phyloP scores from a whole-genome alignment of 2,113 vertebrate species.

The Amblyopsis rosae region DNA sequence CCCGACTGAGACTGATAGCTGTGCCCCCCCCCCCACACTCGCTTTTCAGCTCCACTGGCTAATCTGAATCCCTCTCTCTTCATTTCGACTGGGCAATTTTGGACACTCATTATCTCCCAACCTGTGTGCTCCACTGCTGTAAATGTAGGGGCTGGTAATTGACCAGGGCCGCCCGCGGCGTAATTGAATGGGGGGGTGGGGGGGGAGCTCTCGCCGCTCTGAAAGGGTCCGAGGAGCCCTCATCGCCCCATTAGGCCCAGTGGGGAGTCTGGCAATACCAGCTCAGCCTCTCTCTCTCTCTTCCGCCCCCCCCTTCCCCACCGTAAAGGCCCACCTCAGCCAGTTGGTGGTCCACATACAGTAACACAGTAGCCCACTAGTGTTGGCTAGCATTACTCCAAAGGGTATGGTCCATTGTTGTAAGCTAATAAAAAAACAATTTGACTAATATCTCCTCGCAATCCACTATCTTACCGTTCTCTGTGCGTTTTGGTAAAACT shows the following conservation, averaged over 20 bases:
- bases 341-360: conserved; percentile 2
- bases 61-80: conserved; percentile 70
- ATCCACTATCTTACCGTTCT: no score
- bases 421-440: no score
- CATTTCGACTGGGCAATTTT: conserved; percentile 65
- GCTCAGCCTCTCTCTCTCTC: no score
- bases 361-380: no score
- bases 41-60: conserved; percentile 71
- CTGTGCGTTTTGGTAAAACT: no score
- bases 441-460: no score
- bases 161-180: conserved; percentile 74
- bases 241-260: conserved; percentile 69
- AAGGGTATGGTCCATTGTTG: no score
- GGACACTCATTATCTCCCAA: conserved; percentile 70
- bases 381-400: no score
- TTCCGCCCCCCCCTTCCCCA: conserved; percentile 12
- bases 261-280: conserved; percentile 59
- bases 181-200: conserved; percentile 70
- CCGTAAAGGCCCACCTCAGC: conserved; percentile 33
- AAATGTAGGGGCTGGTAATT: conserved; percentile 77
- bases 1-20: conserved; percentile 66
- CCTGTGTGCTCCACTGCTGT: conserved; percentile 62
- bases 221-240: conserved; percentile 68
- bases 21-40: conserved; percentile 35
- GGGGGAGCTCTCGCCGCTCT: conserved; percentile 59